Percentiles rank a stretch among this genome's conserved stretches.
These are phyloP conservation scores for Parelbella ahira DNA, from an alignment of 2,888 invertebrate species.

Conservation along the genomic window DNA sequence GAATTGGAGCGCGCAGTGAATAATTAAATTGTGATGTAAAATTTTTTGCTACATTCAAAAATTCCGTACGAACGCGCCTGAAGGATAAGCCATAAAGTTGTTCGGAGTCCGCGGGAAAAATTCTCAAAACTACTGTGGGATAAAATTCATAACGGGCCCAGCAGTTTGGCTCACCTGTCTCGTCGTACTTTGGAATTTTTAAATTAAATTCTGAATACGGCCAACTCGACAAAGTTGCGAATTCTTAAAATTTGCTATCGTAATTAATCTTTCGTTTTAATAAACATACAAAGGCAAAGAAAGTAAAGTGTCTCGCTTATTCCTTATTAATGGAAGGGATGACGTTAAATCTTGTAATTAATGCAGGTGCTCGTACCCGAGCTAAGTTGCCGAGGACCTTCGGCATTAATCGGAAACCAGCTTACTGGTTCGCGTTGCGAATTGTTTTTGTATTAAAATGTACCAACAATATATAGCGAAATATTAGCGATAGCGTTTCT, in stretches of 20 bases:
- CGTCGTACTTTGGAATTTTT: slow-evolving; percentile 78
- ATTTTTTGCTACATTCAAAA: slow-evolving; percentile 36
- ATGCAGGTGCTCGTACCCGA: slow-evolving; percentile 63
- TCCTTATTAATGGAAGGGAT: slow-evolving; percentile 70
- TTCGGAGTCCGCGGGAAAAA: slow-evolving; percentile 58
- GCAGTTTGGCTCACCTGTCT: slow-evolving; percentile 76
- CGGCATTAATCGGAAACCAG: slow-evolving; percentile 62
- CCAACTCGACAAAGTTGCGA: slow-evolving; percentile 68
- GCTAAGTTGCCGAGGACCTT: slow-evolving; percentile 55
- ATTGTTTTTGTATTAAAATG: slow-evolving; percentile 25
- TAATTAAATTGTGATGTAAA: slow-evolving; percentile 33
- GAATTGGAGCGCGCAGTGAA: slow-evolving; percentile 13
- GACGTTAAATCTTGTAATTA: slow-evolving; percentile 73
- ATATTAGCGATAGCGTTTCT: too few relatives aligned
- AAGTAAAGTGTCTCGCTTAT: slow-evolving; percentile 54
- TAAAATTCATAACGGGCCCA: slow-evolving; percentile 77
- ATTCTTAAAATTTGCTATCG: slow-evolving; percentile 73
- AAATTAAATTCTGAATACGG: slow-evolving; percentile 76
- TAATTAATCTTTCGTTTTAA: slow-evolving; percentile 73
- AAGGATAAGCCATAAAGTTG: slow-evolving; percentile 68
- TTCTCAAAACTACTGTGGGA: slow-evolving; percentile 69
- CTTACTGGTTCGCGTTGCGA: slow-evolving; percentile 55
- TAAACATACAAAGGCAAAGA: slow-evolving; percentile 61
- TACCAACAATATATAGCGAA: too few relatives aligned
- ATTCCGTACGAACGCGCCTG: slow-evolving; percentile 51